Evolutionary conservation across 2,797 vertebrate species (phyloP), one percentile per base, ranked within the genome.

Genomic region (Melanotaenia boesemani): DNA sequence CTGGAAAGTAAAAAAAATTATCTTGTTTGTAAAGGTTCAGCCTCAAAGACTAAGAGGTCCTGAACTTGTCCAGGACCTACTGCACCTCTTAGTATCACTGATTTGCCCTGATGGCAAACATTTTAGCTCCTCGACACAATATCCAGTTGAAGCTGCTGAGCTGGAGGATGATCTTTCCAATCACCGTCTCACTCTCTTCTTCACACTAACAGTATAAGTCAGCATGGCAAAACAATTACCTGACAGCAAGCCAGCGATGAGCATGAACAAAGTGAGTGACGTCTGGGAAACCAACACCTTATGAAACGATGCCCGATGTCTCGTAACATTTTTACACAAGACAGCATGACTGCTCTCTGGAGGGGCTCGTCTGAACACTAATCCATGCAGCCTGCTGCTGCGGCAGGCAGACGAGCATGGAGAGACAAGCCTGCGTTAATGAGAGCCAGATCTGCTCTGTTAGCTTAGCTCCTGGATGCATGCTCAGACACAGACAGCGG

Each of bases 201-300:
- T 72, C 24, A n/a, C 54, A 79, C 66, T 37, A 28, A 20, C 52
- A 32, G 8, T n/a, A 58, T 46, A 74, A 67, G 62, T 58, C 71
- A 65, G 70, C 81, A 84, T 81, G 88, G 90, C 86, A 83, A 85
- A 93, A 84, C 86, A 81, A 88, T 92, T 80, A 91, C 74, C 79
- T 72, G 87, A 87, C 79, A 80, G 84, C 56, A n/a, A n/a, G n/a
- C n/a, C n/a, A n/a, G n/a, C n/a, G n/a, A n/a, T n/a, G 56, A 79
- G 85, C 67, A 81, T 37, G 86, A n/a, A 85, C 88, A 88, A 80
- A 77, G 58, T 78, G 85, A 88, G 86, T 85, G 88, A 90, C 59
- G 74, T 86, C 76, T 73, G 64, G 74, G 80, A 93, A 93, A 82
- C 77, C 55, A 18, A 93, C 85, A 92, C 88, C 87, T 88, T 77